phyloP scores from a whole-genome alignment of 2,113 vertebrate genomes.

The Bambusicola thoracicus region DNA sequence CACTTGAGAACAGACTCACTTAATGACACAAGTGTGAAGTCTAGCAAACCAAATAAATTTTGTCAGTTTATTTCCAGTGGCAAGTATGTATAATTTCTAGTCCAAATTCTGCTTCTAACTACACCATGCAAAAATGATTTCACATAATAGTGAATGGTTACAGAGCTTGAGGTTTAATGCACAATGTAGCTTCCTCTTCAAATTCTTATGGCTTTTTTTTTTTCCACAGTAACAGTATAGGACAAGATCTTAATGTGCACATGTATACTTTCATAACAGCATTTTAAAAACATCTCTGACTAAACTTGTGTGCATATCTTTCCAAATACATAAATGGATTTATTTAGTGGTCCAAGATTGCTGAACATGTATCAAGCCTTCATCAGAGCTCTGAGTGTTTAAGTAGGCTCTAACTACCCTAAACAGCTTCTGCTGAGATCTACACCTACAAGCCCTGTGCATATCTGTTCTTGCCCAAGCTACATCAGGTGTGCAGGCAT shows the following conservation, averaged over 20 bases:
- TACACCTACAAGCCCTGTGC: not conserved
- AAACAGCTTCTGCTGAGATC: not conserved
- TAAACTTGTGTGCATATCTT: not conserved
- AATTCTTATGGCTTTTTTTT: not conserved
- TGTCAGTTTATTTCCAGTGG: not conserved
- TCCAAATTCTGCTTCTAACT: conserved; percentile 1
- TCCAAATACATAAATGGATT: not conserved
- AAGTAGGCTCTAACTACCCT: not conserved
- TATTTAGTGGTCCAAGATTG: not conserved
- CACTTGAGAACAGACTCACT: not conserved
- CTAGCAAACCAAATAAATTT: not conserved
- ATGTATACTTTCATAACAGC: not conserved
- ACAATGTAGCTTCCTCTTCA: not conserved
- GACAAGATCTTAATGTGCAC: not conserved
- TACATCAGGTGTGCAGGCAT: not conserved
- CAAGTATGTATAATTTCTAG: not conserved
- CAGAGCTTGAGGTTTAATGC: not conserved
- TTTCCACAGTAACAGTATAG: not conserved
- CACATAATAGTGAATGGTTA: not conserved
- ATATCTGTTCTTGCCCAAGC: not conserved
- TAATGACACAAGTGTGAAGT: not conserved
- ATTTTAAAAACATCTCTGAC: not conserved
- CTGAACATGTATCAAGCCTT: not conserved
- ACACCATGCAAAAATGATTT: not conserved
- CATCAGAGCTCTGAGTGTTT: not conserved